phyloP scores from a whole-genome alignment of 2,888 invertebrate genomes.

The Heterodera filipjevi region DNA sequence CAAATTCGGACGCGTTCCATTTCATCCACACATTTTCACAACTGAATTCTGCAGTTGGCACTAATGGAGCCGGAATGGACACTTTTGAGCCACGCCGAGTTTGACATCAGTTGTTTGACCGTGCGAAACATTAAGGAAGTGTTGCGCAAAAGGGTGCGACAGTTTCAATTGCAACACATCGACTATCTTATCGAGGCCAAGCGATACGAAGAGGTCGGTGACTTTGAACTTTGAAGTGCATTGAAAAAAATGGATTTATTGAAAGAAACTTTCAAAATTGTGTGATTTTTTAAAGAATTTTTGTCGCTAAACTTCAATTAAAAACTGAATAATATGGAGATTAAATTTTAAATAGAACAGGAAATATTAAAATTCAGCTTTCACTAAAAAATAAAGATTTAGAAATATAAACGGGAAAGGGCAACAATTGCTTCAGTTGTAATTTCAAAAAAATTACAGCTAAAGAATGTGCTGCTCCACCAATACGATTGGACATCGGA shows the following conservation, averaged over 20 bases:
- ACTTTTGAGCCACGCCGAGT: slow-evolving; percentile 25
- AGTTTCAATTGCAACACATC: slow-evolving; percentile 16
- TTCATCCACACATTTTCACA: slow-evolving; percentile 9
- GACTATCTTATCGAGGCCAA: slow-evolving; percentile 8
- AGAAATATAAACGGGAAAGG: too few relatives aligned
- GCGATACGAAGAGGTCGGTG: slow-evolving; percentile 14
- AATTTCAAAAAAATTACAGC: slow-evolving; percentile 24
- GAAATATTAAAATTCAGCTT: too few relatives aligned
- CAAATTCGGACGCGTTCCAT: slow-evolving; percentile 3
- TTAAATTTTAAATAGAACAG: too few relatives aligned
- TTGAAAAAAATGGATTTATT: neutral
- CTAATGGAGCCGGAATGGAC: slow-evolving; percentile 11
- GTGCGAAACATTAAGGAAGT: slow-evolving; percentile 25
- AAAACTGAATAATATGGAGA: too few relatives aligned
- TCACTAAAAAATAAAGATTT: too few relatives aligned
- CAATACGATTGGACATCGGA: slow-evolving; percentile 26
- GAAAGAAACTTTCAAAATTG: too few relatives aligned
- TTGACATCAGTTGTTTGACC: slow-evolving; percentile 32
- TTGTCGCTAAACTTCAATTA: too few relatives aligned
- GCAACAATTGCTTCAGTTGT: too few relatives aligned
- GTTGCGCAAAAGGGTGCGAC: slow-evolving; percentile 23
- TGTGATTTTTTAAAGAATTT: too few relatives aligned
- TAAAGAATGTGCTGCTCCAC: slow-evolving; percentile 17
- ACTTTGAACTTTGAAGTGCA: too few relatives aligned
- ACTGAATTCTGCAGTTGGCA: neutral